These are phyloP conservation scores for Nemoura dubitans DNA, from an alignment of 2,888 invertebrate genomes.

Conservation along the genomic window DNA sequence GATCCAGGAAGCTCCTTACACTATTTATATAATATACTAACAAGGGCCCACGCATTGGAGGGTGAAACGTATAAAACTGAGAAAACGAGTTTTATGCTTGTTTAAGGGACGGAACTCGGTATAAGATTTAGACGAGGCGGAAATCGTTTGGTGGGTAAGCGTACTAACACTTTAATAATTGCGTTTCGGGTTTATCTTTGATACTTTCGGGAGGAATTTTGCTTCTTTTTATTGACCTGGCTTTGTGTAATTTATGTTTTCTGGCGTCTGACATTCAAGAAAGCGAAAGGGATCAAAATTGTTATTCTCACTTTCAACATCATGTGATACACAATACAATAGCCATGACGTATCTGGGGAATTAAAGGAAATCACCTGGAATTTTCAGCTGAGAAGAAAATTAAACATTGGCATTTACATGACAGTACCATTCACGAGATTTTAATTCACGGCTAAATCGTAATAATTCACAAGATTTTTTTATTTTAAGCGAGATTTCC, in stretches of 20 bases:
- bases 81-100: not conserved
- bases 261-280: not conserved
- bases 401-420: not conserved
- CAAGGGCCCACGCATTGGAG: not conserved
- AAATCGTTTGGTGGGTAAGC: not conserved
- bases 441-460: not conserved
- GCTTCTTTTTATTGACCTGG: not conserved
- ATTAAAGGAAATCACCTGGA: too few relatives aligned
- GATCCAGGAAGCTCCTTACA: not conserved
- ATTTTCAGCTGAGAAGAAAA: not conserved
- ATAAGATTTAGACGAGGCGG: not conserved
- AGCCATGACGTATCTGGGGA: too few relatives aligned
- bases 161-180: not conserved
- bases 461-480: not conserved
- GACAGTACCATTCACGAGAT: too few relatives aligned
- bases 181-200: not conserved
- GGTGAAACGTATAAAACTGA: not conserved
- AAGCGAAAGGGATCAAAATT: not conserved
- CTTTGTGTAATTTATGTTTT: not conserved
- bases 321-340: too few relatives aligned
- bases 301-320: not conserved
- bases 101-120: too few relatives aligned
- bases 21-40: not conserved
- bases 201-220: not conserved
- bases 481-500: slow-evolving; percentile 1